These are phyloP conservation scores for Microtus ochrogaster DNA, from an alignment of 2,113 vertebrate species.

Conservation along the genomic window DNA sequence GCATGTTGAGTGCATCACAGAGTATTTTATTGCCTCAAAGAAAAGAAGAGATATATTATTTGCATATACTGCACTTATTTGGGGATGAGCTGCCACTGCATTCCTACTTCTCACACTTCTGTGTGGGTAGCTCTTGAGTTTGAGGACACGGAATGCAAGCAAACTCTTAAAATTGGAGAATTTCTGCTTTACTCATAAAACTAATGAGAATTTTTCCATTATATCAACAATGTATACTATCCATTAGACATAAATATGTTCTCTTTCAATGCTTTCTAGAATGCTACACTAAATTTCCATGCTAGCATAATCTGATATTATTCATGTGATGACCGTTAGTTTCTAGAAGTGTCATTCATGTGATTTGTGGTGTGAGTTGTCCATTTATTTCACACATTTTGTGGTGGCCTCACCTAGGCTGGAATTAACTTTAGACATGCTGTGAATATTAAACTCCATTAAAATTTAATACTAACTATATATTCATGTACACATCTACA, in stretches of 20 bases:
- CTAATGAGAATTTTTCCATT: neutral
- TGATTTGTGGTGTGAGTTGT: neutral
- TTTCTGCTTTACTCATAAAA: neutral
- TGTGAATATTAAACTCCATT: neutral
- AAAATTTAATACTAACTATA: neutral
- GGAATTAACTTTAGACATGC: constrained; percentile 7
- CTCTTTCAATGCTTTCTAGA: neutral
- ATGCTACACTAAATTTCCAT: neutral
- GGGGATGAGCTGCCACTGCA: neutral
- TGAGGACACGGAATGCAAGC: neutral
- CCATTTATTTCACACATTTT: neutral
- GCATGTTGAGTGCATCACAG: neutral
- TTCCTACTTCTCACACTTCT: neutral
- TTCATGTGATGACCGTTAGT: neutral
- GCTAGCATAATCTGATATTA: neutral
- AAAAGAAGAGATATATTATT: neutral
- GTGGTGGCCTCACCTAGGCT: neutral
- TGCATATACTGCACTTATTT: neutral
- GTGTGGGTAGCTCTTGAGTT: neutral
- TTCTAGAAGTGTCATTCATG: neutral
- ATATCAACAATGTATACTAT: neutral
- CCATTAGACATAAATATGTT: neutral
- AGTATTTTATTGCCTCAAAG: neutral
- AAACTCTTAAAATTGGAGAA: neutral
- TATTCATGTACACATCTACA: neutral